phyloP scores from a whole-genome alignment of 53 echinoderm and acorn worm genomes.

The Astropecten irregularis region DNA sequence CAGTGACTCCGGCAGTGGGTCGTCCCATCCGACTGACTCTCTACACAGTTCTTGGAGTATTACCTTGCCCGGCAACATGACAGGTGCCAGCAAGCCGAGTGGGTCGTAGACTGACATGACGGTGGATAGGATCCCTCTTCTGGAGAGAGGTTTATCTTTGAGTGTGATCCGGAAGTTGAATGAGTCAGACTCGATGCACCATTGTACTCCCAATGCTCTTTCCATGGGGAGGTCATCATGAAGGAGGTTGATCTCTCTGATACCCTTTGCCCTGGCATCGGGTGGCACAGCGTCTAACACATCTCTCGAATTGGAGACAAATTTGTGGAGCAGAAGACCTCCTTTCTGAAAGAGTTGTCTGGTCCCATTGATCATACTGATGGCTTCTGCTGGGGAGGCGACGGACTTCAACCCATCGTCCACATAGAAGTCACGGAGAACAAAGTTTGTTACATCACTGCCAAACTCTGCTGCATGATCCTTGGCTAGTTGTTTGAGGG shows the following conservation, averaged over 20 bases:
- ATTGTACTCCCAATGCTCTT: conserved; percentile 63
- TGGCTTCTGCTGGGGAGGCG: conserved; percentile 19
- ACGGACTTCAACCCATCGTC: conserved; percentile 79
- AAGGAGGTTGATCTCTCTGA: conserved; percentile 46
- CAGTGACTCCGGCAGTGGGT: conserved; percentile 61
- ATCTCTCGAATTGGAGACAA: conserved; percentile 67
- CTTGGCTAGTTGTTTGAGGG: conserved; percentile 52
- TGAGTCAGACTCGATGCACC: conserved; percentile 67
- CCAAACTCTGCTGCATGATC: conserved; percentile 59
- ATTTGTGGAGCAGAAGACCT: conserved; percentile 64
- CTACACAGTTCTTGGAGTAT: conserved; percentile 76
- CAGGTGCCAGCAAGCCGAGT: conserved; percentile 70
- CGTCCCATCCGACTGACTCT: conserved; percentile 65
- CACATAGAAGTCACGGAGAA: conserved; percentile 66
- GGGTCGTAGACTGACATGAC: conserved; percentile 78
- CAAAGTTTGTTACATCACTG: conserved; percentile 46
- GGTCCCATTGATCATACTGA: conserved; percentile 38
- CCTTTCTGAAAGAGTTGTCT: conserved; percentile 56
- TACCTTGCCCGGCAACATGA: conserved; percentile 64
- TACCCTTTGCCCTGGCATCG: conserved; percentile 56
- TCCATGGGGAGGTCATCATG: conserved; percentile 50
- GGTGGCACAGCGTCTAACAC: conserved; percentile 60
- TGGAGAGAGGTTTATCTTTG: conserved; percentile 54
- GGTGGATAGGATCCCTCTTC: conserved; percentile 64
- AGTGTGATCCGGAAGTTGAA: conserved; percentile 73